These are phyloP conservation scores for Cyanistes caeruleus DNA, from an alignment of 2,113 vertebrate species.

Conservation along the genomic window DNA sequence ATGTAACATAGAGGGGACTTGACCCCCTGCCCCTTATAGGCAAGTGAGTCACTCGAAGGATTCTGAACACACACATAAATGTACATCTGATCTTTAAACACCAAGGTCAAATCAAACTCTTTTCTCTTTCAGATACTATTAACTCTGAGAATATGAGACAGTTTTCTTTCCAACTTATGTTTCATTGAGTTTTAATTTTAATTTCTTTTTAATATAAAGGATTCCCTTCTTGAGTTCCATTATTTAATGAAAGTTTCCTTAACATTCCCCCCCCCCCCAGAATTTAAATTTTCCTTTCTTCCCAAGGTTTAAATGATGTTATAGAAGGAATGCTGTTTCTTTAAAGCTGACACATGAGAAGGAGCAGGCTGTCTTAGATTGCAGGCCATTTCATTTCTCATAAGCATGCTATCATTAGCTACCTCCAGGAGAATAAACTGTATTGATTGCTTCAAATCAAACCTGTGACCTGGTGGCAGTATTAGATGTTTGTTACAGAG, in stretches of 20 bases:
- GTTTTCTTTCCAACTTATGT: not conserved
- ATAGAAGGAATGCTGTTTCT: slow-evolving; percentile 39
- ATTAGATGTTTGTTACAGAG: slow-evolving; percentile 66
- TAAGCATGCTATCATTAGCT: slow-evolving; percentile 66
- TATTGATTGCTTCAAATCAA: slow-evolving; percentile 72
- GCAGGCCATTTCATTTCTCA: slow-evolving; percentile 67
- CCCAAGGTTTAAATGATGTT: not conserved
- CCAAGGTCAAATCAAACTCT: not conserved
- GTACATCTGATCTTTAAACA: not conserved
- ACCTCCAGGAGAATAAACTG: slow-evolving; percentile 54
- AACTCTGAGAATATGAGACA: not conserved
- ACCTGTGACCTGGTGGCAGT: slow-evolving; percentile 58
- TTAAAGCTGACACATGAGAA: slow-evolving; percentile 61
- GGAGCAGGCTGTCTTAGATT: slow-evolving; percentile 43
- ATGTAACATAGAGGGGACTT: not conserved
- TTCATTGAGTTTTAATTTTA: not conserved
- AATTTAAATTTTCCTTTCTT: not conserved
- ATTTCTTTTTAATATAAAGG: not conserved
- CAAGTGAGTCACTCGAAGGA: not conserved
- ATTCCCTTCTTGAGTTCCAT: not conserved
- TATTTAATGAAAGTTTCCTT: not conserved
- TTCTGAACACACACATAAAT: not conserved
- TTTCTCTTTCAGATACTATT: not conserved
- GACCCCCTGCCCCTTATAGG: not conserved
- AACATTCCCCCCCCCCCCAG: not conserved